Evolutionary conservation across 2,113 vertebrate species (phyloP), one percentile per base, ranked within the genome.

Genomic region (Gnathonemus echidnorhynchus): DNA sequence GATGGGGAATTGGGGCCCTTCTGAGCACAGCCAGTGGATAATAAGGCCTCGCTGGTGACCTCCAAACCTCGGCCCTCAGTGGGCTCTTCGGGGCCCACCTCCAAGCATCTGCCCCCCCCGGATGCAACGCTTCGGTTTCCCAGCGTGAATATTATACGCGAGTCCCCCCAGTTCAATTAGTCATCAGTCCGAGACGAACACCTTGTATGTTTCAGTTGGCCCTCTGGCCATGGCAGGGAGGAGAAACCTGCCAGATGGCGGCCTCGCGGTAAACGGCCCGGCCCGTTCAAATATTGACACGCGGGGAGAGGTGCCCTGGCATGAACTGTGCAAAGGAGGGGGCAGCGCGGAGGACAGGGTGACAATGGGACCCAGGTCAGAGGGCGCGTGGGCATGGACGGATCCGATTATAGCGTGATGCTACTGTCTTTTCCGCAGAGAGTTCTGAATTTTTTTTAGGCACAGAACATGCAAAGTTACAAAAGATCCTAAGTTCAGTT

Each of bases 281-380:
- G 86, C 90, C 92, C 91, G 42, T 39, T 89, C 90, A 91, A 90
- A 91, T 90, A 91, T 91, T 92, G 91, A 91, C 89, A 84, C 86
- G 35, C 87, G 80, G 87, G 87, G 87, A 90, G 85, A 88, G 90
- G 85, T 88, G 90, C 56, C 89, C 85, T 90, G 46, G 74, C 53
- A 91, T 92, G 91, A 91, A 91, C 56, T 62, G 2, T 1, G 52
- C n/a, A 85, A 27, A 35, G 74, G 74, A 9, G 56, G 56, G 21
- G 35, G 35, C 7, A 49, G 53, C 39, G 6, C 35, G 21, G n/a
- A 84, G 35, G 17, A 17, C 46, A 35, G 91, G 46, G n/a, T 15
- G 49, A 62, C 35, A 45, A 42, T 17, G 13, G 74, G 35, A 80
- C 35, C 74, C 35, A 8, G 35, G 35, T 80, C 74, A 80, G 74